Conservation (phyloP, 2,113 vertebrate genomes). For the Helogale parvula region DNA sequence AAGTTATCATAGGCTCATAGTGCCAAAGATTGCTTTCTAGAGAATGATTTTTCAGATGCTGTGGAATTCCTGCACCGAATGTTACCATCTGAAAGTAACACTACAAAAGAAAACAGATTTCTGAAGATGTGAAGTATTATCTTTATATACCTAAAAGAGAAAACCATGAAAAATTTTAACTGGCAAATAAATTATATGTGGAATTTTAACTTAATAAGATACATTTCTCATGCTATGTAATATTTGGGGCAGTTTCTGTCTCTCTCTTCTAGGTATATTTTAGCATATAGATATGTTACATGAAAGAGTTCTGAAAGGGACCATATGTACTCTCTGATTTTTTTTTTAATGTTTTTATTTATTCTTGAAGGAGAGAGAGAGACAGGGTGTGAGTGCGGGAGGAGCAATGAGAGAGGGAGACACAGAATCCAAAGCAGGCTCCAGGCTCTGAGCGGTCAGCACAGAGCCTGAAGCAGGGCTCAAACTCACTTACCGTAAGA, state of each 20-base stretch:
- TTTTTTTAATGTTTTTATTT: not conserved
- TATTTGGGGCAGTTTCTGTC: not conserved
- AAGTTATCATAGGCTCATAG: not conserved
- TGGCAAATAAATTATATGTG: not conserved
- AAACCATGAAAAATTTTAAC: not conserved
- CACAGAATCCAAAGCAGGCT: no score
- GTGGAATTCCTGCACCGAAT: not conserved
- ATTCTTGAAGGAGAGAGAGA: no score
- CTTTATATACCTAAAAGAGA: not conserved
- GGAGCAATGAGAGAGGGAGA: no score
- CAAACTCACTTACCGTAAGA: no score
- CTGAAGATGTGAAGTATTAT: not conserved
- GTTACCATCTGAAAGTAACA: not conserved
- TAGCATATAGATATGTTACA: not conserved
- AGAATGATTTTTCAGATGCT: not conserved
- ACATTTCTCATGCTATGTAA: not conserved
- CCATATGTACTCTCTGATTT: not conserved
- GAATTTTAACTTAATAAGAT: not conserved
- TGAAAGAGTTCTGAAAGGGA: not conserved
- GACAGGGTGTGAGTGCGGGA: no score
- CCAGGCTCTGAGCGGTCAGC: no score
- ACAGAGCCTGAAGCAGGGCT: no score
- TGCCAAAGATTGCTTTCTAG: not conserved
- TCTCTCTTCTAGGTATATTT: not conserved
- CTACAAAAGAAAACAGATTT: not conserved